These are phyloP conservation scores for Xiphias gladius DNA, from an alignment of 2,113 vertebrate genomes.

Conservation along the genomic window DNA sequence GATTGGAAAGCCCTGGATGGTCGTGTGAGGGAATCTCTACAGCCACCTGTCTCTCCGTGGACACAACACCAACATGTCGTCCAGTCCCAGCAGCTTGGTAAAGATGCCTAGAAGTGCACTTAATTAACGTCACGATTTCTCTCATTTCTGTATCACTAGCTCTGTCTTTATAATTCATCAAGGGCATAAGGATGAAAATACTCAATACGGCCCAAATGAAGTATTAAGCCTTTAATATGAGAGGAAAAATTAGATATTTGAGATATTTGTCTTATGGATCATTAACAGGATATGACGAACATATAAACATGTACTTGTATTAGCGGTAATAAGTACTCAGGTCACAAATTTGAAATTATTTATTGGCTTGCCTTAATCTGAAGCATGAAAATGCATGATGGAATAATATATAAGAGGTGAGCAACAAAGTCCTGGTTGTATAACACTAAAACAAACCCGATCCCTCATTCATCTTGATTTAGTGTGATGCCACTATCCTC, in stretches of 20 bases:
- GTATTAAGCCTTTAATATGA: conserved; percentile 12
- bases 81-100: conserved; percentile 84
- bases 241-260: neutral
- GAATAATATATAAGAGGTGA: conserved; percentile 48
- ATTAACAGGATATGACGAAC: conserved; percentile 18
- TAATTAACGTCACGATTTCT: neutral
- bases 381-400: conserved; percentile 34
- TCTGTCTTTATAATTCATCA: neutral
- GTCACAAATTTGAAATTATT: conserved; percentile 25
- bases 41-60: conserved; percentile 73
- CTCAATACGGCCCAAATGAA: neutral
- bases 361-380: conserved; percentile 18
- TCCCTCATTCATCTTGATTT: conserved; percentile 53
- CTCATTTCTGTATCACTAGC: neutral
- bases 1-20: conserved; percentile 85
- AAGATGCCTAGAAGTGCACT: conserved; percentile 23
- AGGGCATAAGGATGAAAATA: neutral
- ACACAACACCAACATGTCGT: conserved; percentile 74
- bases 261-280: neutral
- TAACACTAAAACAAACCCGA: conserved; percentile 18
- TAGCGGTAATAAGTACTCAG: conserved; percentile 13
- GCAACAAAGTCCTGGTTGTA: conserved; percentile 31
- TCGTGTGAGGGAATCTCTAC: conserved; percentile 79
- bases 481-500: conserved; percentile 34
- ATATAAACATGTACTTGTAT: neutral